phyloP scores from a whole-genome alignment of 2,797 vertebrate genomes.

The Eulemur rubriventer region DNA sequence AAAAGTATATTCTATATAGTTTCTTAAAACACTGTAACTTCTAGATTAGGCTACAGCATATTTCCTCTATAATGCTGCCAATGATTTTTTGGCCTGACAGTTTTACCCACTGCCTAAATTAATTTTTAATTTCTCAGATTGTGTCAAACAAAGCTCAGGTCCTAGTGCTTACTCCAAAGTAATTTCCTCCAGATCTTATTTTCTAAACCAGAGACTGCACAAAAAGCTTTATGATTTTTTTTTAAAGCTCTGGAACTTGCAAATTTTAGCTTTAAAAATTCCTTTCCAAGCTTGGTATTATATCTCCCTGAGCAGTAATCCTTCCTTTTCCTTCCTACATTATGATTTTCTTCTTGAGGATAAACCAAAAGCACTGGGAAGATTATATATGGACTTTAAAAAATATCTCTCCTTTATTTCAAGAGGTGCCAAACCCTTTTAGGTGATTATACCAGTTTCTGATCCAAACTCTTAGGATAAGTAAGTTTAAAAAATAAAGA shows the following conservation, averaged over 20 bases:
- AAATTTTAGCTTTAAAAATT: conserved; percentile 68
- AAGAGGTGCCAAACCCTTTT: conserved; percentile 30
- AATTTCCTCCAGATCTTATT: conserved; percentile 77
- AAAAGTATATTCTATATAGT: not conserved
- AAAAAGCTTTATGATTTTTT: conserved; percentile 72
- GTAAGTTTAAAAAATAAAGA: conserved; percentile 32
- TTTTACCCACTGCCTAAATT: conserved; percentile 49
- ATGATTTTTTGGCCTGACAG: conserved; percentile 44
- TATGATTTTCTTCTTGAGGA: conserved; percentile 56
- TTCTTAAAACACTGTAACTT: not conserved
- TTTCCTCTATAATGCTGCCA: conserved; percentile 10
- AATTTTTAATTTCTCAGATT: conserved; percentile 74
- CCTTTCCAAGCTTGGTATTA: conserved; percentile 35
- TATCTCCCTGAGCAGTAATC: conserved; percentile 55
- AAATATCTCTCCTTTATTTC: conserved; percentile 39
- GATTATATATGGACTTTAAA: conserved; percentile 34
- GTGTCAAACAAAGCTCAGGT: conserved; percentile 67
- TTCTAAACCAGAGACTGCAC: conserved; percentile 68
- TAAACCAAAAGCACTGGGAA: conserved; percentile 24
- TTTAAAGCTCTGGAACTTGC: conserved; percentile 53
- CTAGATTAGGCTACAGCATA: not conserved
- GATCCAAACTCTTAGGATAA: conserved; percentile 34
- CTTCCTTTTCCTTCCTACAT: conserved; percentile 15
- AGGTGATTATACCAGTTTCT: conserved; percentile 55
- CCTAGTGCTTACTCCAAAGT: conserved; percentile 66